These are phyloP conservation scores for Heliconius congener DNA, from an alignment of 1,140 invertebrate species.

Conservation along the genomic window DNA sequence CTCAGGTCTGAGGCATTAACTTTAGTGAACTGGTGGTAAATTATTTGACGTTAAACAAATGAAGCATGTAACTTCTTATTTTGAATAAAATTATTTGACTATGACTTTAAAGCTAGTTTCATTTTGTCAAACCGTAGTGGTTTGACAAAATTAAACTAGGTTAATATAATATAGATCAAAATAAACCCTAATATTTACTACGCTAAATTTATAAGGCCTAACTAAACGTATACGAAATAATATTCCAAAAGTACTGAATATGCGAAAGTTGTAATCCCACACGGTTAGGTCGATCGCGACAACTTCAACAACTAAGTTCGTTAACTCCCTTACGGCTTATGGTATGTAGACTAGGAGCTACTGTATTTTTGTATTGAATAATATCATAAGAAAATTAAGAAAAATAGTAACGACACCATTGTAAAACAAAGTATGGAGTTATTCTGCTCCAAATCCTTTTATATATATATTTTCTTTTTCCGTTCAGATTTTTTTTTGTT, in stretches of 20 bases:
- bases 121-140: background rate
- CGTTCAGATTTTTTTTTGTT: too few relatives aligned
- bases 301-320: background rate
- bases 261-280: slow-evolving; percentile 5
- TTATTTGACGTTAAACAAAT: too few relatives aligned
- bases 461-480: too few relatives aligned
- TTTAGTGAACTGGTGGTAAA: too few relatives aligned
- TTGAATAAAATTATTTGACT: too few relatives aligned
- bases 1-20: too few relatives aligned
- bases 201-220: background rate
- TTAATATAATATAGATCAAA: background rate
- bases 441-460: too few relatives aligned
- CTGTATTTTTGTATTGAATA: background rate
- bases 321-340: slow-evolving; percentile 4
- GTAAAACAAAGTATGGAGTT: too few relatives aligned
- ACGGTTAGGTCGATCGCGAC: background rate
- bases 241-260: background rate
- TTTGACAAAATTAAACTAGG: too few relatives aligned
- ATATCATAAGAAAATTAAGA: background rate
- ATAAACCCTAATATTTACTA: background rate
- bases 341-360: background rate
- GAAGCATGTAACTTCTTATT: too few relatives aligned
- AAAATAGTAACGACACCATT: too few relatives aligned
- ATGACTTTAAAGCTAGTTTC: background rate
- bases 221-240: background rate